These are phyloP conservation scores for Adoxophyes honmai DNA, from an alignment of 1,140 invertebrate species.

Conservation along the genomic window DNA sequence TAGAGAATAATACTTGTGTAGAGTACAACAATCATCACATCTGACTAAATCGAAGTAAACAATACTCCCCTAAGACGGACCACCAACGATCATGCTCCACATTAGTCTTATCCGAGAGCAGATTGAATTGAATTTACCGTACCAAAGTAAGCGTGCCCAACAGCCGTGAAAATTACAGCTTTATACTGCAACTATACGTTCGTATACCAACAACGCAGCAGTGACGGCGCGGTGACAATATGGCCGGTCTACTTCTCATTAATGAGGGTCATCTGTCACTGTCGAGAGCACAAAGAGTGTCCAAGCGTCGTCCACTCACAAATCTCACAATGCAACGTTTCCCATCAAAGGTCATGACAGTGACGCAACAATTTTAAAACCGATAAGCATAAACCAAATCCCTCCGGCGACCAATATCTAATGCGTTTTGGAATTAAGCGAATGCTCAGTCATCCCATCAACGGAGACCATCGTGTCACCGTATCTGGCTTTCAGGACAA, in stretches of 20 bases:
- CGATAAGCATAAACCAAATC: conserved; percentile 1
- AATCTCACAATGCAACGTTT: conserved; percentile 14
- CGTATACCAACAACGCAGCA: too few species aligned
- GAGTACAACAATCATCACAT: background rate
- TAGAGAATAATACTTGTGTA: background rate
- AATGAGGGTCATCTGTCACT: conserved; percentile 41
- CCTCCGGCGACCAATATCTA: background rate
- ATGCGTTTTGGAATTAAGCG: background rate
- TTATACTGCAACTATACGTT: conserved; percentile 14
- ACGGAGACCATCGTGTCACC: too few species aligned
- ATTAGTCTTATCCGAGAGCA: conserved; percentile 21
- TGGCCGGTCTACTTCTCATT: conserved; percentile 25
- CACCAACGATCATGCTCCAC: conserved; percentile 23
- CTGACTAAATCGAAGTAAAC: conserved; percentile 3
- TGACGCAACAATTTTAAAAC: background rate
- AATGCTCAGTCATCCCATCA: too few species aligned
- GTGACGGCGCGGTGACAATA: conserved; percentile 23
- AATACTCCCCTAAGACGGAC: conserved; percentile 16
- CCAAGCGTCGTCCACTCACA: conserved; percentile 17
- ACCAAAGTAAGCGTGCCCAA: conserved; percentile 24
- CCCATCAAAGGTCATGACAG: conserved; percentile 15
- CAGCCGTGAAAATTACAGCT: conserved; percentile 25
- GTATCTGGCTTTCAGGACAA: too few species aligned
- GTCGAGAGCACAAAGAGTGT: conserved; percentile 32
- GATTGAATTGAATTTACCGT: conserved; percentile 28